Base-by-base conservation (phyloP, 2,113 vertebrate genomes). In the Cnemophilus loriae region DNA sequence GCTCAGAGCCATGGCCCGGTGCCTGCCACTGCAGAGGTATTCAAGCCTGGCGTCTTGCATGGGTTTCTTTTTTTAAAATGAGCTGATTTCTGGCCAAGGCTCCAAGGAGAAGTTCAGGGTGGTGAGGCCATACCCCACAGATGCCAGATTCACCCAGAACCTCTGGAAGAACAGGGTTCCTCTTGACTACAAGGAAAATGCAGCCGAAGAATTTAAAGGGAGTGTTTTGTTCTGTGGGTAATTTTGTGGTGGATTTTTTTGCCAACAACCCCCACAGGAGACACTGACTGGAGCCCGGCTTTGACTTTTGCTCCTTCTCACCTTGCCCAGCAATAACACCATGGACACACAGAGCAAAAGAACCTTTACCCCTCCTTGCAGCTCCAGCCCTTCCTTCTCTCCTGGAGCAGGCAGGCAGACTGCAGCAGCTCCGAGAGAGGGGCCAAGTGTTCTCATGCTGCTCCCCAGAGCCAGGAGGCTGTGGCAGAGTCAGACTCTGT, bases 401-500 rank as follows among this genome's bases (percentile, higher is more conserved):
- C 55, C 75, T 7, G 5, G 35, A 94, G 70, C 55, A 30, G 67
- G 75, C 95, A 94, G 90, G 50, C 63, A 84, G 90, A 80, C 84
- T 97, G 95, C 91, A 96, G 95, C 69, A 91, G 56, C 74, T 79
- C n/a, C 0, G 14, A 95, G 44, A 89, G 68, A 94, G 19, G 95
- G 92, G 73, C 96, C 94, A 97, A 93, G 41, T 57, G 80, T 59
- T 90, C 81, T 93, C 73, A 17, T 78, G 56, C 64, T 92, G 90
- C 83, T 92, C 92, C 90, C 90, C 85, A 89, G 87, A 93, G 93
- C 90, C 93, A 95, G 90, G 87, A 96, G 75, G 5, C 65, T 81
- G 95, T 95, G 91, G 77, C 69, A 91, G 69, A 85, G 69, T 76
- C 80, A 83, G 77, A 28, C 37, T 91, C 90, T 83, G 84, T 95